Conservation (phyloP, 2,888 invertebrate genomes). For the Brachypterus glaber region DNA sequence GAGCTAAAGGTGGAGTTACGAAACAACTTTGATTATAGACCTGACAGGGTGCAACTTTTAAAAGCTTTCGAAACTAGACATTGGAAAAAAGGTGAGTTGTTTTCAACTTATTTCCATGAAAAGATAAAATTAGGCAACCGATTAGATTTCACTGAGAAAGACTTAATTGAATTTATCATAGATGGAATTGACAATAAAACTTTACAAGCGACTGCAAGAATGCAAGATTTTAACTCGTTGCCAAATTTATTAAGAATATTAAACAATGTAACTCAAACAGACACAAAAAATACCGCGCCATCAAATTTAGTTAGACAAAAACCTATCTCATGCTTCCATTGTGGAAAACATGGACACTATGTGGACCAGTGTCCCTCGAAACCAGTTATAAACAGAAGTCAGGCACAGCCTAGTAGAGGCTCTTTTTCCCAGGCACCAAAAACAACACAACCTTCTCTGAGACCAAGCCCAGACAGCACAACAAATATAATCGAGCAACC, state of each 20-base stretch:
- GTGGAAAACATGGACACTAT: neutral
- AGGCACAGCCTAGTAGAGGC: too few relatives aligned
- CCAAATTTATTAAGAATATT: neutral
- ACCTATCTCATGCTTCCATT: constrained; percentile 1
- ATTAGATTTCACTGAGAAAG: neutral
- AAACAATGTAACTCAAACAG: neutral
- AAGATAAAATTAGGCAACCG: constrained; percentile 3
- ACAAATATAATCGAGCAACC: neutral
- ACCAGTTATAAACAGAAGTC: too few relatives aligned
- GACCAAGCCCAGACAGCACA: constrained; percentile 1
- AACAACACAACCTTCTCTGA: too few relatives aligned
- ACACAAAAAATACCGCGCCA: neutral
- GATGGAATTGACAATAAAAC: neutral
- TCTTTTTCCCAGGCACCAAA: too few relatives aligned
- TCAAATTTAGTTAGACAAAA: neutral
- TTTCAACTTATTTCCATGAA: neutral
- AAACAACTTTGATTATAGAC: neutral
- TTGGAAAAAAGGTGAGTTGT: constrained; percentile 1
- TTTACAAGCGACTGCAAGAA: constrained; percentile 1
- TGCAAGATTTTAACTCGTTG: neutral
- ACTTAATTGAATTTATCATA: constrained; percentile 3
- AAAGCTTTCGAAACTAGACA: constrained; percentile 1
- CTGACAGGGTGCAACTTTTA: neutral
- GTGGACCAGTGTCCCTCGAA: too few relatives aligned
- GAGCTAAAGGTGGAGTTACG: neutral